Conservation (phyloP, 2,888 invertebrate species). For the Lapara coniferarum region DNA sequence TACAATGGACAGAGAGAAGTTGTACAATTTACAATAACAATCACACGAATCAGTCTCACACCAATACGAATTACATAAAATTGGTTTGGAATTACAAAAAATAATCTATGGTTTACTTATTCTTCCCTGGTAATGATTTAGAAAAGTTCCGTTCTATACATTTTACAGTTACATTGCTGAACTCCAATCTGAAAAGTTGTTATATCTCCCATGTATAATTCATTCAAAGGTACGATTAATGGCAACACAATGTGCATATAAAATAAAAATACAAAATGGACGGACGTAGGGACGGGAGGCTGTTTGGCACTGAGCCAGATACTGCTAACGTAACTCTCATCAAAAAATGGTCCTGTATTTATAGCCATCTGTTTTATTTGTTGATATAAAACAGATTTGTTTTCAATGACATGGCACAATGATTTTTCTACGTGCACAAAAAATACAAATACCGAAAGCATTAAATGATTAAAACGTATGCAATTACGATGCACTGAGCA, state of each 20-base stretch:
- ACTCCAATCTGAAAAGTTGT: slow-evolving; percentile 39
- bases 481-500: not conserved
- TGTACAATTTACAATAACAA: too few species aligned
- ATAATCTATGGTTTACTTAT: not conserved
- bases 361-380: slow-evolving; percentile 42
- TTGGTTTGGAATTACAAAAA: too few species aligned
- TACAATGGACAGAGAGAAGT: too few species aligned
- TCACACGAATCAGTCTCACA: too few species aligned
- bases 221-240: slow-evolving; percentile 57
- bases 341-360: slow-evolving; percentile 54
- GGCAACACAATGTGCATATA: slow-evolving; percentile 63
- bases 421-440: not conserved
- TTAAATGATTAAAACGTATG: not conserved
- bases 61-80: too few species aligned
- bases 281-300: slow-evolving; percentile 56
- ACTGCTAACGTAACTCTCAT: slow-evolving; percentile 66
- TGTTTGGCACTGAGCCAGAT: slow-evolving; percentile 67
- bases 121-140: not conserved
- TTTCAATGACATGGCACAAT: slow-evolving; percentile 43
- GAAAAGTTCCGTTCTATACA: not conserved
- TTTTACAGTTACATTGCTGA: slow-evolving; percentile 30
- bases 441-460: not conserved
- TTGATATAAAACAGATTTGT: slow-evolving; percentile 32
- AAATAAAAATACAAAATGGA: slow-evolving; percentile 68
- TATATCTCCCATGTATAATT: slow-evolving; percentile 46